These are phyloP conservation scores for Teleogryllus occipitalis DNA, from an alignment of 1,140 invertebrate genomes.

Conservation along the genomic window DNA sequence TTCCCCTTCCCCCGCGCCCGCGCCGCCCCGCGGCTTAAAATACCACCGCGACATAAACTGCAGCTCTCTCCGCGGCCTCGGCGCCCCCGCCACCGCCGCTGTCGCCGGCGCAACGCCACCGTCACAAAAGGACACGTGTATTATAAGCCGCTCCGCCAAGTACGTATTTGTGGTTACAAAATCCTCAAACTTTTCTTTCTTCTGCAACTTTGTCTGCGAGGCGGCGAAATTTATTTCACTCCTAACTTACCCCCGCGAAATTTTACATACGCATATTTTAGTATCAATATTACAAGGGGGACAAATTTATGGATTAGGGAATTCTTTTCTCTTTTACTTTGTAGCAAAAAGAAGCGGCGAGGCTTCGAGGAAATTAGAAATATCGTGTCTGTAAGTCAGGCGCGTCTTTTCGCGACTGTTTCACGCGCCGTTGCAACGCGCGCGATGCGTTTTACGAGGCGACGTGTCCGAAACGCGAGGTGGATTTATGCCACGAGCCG, in stretches of 20 bases:
- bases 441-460: background rate
- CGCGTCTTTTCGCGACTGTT: background rate
- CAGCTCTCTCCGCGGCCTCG: background rate
- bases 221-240: background rate
- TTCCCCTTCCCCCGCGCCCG: background rate
- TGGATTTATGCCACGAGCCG: background rate
- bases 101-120: too few relatives aligned
- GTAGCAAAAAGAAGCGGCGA: background rate
- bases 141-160: background rate
- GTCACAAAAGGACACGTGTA: background rate
- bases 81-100: too few relatives aligned
- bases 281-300: background rate
- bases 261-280: conserved; percentile 6
- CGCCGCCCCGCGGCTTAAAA: background rate
- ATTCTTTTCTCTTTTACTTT: background rate
- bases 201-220: background rate
- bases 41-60: background rate
- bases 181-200: background rate
- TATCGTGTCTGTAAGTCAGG: background rate
- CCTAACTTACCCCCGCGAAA: background rate
- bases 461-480: background rate
- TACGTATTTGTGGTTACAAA: background rate
- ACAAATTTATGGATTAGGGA: conserved; percentile 5
- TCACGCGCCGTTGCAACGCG: background rate
- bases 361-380: background rate